A percentile compares a stretch with the other conserved stretches of the same genome.
Conservation (phyloP, 2,797 vertebrate genomes). For the Malacoctenus gilli region DNA sequence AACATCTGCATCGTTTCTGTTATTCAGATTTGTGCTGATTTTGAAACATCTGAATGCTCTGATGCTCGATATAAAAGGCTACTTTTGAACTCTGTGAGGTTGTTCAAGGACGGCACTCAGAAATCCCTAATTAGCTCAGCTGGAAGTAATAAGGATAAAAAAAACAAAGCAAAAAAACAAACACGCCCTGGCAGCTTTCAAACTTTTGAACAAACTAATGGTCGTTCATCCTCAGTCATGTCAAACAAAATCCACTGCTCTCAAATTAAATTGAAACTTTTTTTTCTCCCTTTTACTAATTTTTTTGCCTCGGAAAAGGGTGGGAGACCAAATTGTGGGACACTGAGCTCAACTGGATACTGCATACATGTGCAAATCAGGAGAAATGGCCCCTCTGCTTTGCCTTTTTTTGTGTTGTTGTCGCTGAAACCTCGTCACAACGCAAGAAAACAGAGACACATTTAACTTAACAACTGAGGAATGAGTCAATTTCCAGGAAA, state of each 20-base stretch:
- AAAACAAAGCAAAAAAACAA: constrained; percentile 4
- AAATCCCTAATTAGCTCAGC: constrained; percentile 24
- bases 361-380: constrained; percentile 46
- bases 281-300: constrained; percentile 50
- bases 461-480: constrained; percentile 2
- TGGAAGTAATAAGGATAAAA: constrained; percentile 34
- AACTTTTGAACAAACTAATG: constrained; percentile 23
- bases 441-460: constrained; percentile 9
- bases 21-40: neutral
- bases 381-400: constrained; percentile 33
- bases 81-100: constrained; percentile 17
- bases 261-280: constrained; percentile 46
- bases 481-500: constrained; percentile 35
- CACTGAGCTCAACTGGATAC: constrained; percentile 70
- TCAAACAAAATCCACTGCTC: constrained; percentile 22
- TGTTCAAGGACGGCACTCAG: constrained; percentile 15
- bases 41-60: neutral
- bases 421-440: constrained; percentile 5
- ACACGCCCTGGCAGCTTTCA: constrained; percentile 16
- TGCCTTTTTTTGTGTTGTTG: constrained; percentile 3
- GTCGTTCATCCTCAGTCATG: constrained; percentile 30
- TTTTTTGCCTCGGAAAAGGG: constrained; percentile 57
- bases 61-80: too few species aligned
- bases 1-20: neutral
- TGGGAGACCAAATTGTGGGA: constrained; percentile 61